Base-by-base conservation (phyloP, 2,797 vertebrate species). In the Cyprinodon diabolis region DNA sequence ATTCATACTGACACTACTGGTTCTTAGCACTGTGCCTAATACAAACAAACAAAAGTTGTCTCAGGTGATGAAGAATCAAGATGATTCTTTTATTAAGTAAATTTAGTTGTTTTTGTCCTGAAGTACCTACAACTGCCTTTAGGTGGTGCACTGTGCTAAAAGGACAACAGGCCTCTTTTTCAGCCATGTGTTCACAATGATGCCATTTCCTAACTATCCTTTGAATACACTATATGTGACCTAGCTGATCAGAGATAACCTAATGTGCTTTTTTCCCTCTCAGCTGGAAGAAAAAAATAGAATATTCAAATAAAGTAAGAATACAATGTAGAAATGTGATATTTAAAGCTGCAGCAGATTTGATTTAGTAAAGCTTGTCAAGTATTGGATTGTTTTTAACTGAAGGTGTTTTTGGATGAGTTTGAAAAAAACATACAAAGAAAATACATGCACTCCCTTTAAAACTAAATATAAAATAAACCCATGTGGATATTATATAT, bases 151-250 rank as follows among this genome's bases (percentile, higher is more conserved):
- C 82, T 84, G 89, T 71, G 81, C 90, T 78, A 51, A 81, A 67
- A 84, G 79, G 88, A 92, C 77, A 84, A 83, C 69, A 84, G 85
- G 84, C 81, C 89, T 91, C 91, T 91, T 93, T 94, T 93, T 93
- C 87, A 87, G 89, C 90, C 90, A 92, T 91, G 92, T 92, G 91
- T 91, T 92, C 89, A 84, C 86, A 76, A 80, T 89, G 86, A 91
- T 89, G 82, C 89, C 86, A 89, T 84, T 88, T 89, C 83, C 89
- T 73, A 87, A 92, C 88, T 90, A 90, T 87, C 89, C 84, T 73
- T 80, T 87, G 71, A 86, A 90, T 73, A 91, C 83, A 87, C 86
- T 86, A 87, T 72, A 91, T 84, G 80, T 92, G 88, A 91, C 89
- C 91, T 78, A 70, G 79, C 81, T 79, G 78, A 89, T 89, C 82